Base-by-base conservation (phyloP, 2,888 invertebrate species). In the Alloplasta piceator region DNA sequence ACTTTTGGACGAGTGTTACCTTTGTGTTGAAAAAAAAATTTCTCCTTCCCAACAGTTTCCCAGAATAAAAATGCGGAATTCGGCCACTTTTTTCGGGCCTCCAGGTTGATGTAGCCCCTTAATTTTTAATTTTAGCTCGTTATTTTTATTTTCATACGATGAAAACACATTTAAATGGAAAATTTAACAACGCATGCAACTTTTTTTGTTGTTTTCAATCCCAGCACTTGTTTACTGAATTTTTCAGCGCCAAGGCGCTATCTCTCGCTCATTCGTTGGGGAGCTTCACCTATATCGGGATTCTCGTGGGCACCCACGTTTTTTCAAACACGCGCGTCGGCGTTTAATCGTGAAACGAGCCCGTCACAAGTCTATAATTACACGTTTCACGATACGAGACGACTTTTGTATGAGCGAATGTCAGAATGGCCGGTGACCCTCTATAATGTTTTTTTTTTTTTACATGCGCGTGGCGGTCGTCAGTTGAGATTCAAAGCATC, bases 361-460 rank as follows among this genome's bases (percentile, higher is more conserved):
- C 4, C 12, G 16, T 12, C 26, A 43, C 26, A 48, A 67, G 52
- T 82, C 78, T 83, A 82, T 83, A 82, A 82, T 83, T 83, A 83
- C 74, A 61, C 78, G 64, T 73, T 72, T 67, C 63, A 71, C 60
- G 76, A 83, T 83, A 74, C 46, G 26, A 61, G 16, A 60, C 16
- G 71, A 61, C 36, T 50, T 48, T 67, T 52, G 14, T 41, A 39
- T 39, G 79, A 41, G 64, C 55, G 63, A 82, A 61, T 80, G 73
- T 81, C 74, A 81, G 61, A 71, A 60, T 64, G 71, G 74, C 70
- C 77, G 80, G 77, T 78, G 80, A 78, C 67, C 82, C 66, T 16
- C 64, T 64, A 26, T 2, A 26, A 26, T 63, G 38, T 55, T 46
- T 79, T 76, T 58, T 73, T 26, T 26, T 73, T 60, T 82, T 72